phyloP scores from a whole-genome alignment of 2,113 vertebrate genomes.

The Helogale parvula region DNA sequence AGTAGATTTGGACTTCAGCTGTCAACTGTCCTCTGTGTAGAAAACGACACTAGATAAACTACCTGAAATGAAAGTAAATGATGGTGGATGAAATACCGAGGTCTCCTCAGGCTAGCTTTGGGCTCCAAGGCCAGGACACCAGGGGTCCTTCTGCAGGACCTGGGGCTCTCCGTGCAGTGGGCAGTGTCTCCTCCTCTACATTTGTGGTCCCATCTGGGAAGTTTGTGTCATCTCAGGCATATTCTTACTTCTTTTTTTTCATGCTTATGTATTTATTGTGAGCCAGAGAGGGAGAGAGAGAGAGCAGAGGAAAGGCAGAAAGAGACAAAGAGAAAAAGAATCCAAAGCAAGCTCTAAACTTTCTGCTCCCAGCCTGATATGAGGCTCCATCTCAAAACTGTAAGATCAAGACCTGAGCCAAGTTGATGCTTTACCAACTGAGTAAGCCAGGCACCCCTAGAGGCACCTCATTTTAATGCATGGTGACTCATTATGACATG shows the following conservation, averaged over 20 bases:
- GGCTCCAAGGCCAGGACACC: rapidly evolving
- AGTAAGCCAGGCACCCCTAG: too few species aligned
- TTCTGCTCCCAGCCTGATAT: too few species aligned
- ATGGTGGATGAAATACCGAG: not conserved
- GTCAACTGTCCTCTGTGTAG: not conserved
- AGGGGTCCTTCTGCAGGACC: not conserved
- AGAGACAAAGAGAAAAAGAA: too few species aligned
- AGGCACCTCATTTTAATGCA: not conserved
- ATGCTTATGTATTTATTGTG: too few species aligned
- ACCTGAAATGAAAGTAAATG: not conserved
- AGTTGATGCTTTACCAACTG: too few species aligned
- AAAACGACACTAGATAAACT: not conserved
- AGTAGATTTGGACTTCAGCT: not conserved
- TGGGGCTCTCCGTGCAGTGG: rapidly evolving
- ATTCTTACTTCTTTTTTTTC: not conserved
- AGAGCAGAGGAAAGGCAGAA: too few species aligned
- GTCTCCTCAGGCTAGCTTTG: too few species aligned
- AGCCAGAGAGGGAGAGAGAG: too few species aligned
- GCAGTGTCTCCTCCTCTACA: rapidly evolving
- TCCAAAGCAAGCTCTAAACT: too few species aligned
- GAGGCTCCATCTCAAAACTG: too few species aligned
- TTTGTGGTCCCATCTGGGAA: not conserved
- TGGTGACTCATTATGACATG: not conserved
- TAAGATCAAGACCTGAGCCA: too few species aligned
- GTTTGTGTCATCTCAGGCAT: not conserved